Conservation (phyloP, 30 jellyfish, hydroid and myxozoan genomes). For the Aurelia aurita complex sp. Pacific region DNA sequence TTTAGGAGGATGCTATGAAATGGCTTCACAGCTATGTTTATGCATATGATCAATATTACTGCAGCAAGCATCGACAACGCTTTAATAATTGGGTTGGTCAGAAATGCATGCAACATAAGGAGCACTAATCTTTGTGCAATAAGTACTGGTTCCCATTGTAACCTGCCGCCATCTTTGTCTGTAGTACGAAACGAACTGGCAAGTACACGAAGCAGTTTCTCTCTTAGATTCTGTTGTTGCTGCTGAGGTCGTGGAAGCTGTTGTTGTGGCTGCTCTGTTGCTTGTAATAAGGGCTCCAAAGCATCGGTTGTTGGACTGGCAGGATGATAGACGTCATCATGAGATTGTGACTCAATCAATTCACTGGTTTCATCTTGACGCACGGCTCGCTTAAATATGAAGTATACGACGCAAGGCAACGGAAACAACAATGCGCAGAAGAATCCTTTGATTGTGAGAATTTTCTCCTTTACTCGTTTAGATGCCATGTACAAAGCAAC, state of each 20-base stretch:
- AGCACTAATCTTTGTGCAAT: conserved; percentile 1
- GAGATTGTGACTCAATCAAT: too few relatives aligned
- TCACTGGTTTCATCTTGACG: background rate
- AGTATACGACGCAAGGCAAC: background rate
- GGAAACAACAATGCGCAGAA: background rate
- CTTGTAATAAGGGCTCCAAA: background rate
- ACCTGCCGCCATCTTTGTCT: background rate
- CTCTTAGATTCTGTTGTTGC: background rate
- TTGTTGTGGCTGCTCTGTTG: background rate
- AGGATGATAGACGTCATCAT: too few relatives aligned
- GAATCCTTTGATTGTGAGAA: background rate
- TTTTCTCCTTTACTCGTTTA: background rate
- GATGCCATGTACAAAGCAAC: conserved; percentile 5
- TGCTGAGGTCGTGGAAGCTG: too few relatives aligned
- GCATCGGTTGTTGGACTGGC: background rate
- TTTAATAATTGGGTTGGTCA: background rate
- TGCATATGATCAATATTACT: background rate
- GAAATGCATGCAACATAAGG: background rate
- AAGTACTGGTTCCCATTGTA: conserved; percentile 11
- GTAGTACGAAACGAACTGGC: background rate
- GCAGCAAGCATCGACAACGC: background rate
- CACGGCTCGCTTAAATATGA: background rate
- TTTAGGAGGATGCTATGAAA: background rate
- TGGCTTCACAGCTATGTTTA: background rate
- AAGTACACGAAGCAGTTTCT: background rate